Percentiles rank a stretch among this genome's conserved stretches.
Conservation (phyloP, 2,888 invertebrate species). For the Trichogramma evanescens region DNA sequence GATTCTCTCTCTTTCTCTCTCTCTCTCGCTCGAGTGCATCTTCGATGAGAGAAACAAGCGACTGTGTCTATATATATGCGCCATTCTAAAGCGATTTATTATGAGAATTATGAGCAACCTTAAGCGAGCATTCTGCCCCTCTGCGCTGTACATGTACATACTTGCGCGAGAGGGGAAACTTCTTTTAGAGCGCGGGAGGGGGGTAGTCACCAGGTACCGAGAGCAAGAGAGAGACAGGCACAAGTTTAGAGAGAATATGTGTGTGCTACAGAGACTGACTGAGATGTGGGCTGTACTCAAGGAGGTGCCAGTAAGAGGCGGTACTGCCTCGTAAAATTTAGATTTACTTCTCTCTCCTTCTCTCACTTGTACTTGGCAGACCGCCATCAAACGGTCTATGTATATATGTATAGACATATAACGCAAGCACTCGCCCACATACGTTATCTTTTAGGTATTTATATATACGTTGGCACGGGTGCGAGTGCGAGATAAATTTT, state of each 20-base stretch:
- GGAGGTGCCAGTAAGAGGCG: conserved; percentile 49
- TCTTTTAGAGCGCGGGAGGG: background rate
- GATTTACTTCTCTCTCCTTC: conserved; percentile 41
- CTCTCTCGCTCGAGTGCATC: too few relatives aligned
- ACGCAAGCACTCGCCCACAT: conserved; percentile 8
- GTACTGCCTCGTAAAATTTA: conserved; percentile 49
- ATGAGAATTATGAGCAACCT: conserved; percentile 43
- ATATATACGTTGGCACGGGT: background rate
- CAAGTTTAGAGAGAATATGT: conserved; percentile 1
- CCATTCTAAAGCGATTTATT: conserved; percentile 41
- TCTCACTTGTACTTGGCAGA: conserved; percentile 36
- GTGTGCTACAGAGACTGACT: conserved; percentile 11
- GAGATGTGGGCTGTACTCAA: conserved; percentile 43
- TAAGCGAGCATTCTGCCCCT: conserved; percentile 24
- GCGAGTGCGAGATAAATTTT: conserved; percentile 9
- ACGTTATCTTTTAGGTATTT: background rate
- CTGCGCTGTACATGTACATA: background rate
- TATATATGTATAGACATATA: conserved; percentile 23
- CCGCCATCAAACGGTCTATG: conserved; percentile 44
- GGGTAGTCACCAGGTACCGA: conserved; percentile 12
- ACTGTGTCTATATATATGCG: background rate
- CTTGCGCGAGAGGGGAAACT: too few relatives aligned
- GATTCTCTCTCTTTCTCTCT: too few relatives aligned
- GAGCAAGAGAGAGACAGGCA: conserved; percentile 6
- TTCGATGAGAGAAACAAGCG: too few relatives aligned